phyloP scores from a whole-genome alignment of 2,113 vertebrate genomes.

The Formicarius rufipectus region DNA sequence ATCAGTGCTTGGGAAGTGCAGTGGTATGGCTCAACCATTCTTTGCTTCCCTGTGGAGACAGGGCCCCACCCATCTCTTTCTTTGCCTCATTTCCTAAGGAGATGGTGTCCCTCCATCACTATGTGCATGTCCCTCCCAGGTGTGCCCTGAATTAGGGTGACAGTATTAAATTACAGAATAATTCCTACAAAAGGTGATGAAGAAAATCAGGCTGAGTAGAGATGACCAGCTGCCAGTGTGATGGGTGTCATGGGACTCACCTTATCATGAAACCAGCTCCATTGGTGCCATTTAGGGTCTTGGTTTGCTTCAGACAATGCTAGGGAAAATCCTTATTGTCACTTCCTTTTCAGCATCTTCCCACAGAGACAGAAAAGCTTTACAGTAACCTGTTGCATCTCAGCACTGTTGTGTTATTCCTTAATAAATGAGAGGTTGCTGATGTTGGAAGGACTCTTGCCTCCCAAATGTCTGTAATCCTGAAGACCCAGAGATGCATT shows the following conservation, averaged over 20 bases:
- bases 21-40: background rate
- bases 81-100: background rate
- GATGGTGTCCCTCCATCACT: background rate
- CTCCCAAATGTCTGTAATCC: background rate
- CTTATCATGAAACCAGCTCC: background rate
- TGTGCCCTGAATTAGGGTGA: background rate
- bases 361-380: background rate
- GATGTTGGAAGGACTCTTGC: background rate
- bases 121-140: background rate
- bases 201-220: background rate
- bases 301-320: background rate
- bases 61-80: background rate
- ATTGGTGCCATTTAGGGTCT: background rate
- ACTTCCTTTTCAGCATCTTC: background rate
- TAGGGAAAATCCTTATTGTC: background rate
- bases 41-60: background rate
- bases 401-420: background rate
- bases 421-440: background rate
- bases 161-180: background rate
- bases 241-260: background rate
- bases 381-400: background rate
- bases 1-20: background rate
- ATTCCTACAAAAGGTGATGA: background rate
- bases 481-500: background rate
- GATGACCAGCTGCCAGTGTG: background rate